phyloP scores from a whole-genome alignment of 2,797 vertebrate species.

The Macropodus opercularis region DNA sequence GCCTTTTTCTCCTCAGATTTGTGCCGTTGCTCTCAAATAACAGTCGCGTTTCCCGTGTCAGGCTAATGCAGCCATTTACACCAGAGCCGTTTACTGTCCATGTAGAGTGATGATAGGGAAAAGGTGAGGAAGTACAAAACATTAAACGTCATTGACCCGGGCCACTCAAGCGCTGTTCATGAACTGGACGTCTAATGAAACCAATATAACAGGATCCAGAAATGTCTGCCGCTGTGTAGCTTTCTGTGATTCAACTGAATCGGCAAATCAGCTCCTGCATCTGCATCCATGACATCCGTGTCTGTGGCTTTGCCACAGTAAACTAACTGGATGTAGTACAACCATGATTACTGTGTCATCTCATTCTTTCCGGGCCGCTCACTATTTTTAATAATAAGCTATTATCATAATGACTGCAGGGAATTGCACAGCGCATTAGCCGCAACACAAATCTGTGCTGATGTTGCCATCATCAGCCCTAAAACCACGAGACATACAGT shows the following conservation, averaged over 20 bases:
- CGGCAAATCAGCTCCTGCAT: constrained; percentile 17
- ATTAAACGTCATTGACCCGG: constrained; percentile 60
- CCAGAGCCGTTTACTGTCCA: constrained; percentile 45
- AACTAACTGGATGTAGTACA: constrained; percentile 29
- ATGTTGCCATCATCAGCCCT: constrained; percentile 29
- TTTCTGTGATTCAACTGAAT: constrained; percentile 28
- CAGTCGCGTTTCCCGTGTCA: constrained; percentile 51
- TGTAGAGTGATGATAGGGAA: constrained; percentile 43
- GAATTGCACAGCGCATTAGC: constrained; percentile 36
- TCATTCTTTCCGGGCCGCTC: constrained; percentile 61
- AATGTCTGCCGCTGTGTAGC: neutral
- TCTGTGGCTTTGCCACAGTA: constrained; percentile 45
- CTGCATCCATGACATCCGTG: constrained; percentile 36
- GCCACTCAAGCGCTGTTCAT: constrained; percentile 39
- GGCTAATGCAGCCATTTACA: constrained; percentile 52
- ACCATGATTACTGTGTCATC: constrained; percentile 58
- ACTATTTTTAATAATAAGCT: constrained; percentile 64
- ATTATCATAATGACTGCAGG: constrained; percentile 52
- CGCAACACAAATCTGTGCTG: constrained; percentile 27
- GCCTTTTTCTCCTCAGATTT: constrained; percentile 17
- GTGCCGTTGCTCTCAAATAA: constrained; percentile 43
- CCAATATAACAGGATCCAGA: constrained; percentile 32
- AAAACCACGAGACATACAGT: constrained; percentile 4
- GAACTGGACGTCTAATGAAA: constrained; percentile 50
- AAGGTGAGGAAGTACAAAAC: constrained; percentile 41